Evolutionary conservation across 2,888 invertebrate species (phyloP), one percentile per base, ranked within the genome.

Genomic region (Pasiphila rectangulata): DNA sequence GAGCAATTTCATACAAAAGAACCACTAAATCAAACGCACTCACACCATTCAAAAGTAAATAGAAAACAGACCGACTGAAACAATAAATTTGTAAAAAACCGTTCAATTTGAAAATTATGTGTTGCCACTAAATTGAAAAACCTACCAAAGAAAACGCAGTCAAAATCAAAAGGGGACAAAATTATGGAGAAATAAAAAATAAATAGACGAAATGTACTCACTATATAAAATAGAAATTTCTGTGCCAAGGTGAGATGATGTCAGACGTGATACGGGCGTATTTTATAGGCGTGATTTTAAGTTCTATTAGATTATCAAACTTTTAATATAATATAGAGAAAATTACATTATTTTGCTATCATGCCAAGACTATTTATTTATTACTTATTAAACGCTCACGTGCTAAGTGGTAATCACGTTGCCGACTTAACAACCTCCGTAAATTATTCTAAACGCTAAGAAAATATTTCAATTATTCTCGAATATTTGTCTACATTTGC

Each of bases 1-100:
- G 87, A 87, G 87, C 86, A 87, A 85, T 79, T 76, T 78, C 74
- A 73, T 81, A 64, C 64, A 78, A 83, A 83, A 72, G 57, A 78
- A 81, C 65, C 71, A 51, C 61, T 65, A 75, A 72, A 78, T 73
- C 72, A 54, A 54, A 51, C 61, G 57, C 75, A 73, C 72, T 74
- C 72, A 72, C 58, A 64, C 56, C 55, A 59, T 55, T 64, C 57
- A 61, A 64, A 61, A 57, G 20, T 35, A 41, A 53, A 44, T 55
- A 53, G 16, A 49, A 53, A 55, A 57, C 41, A 51, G 50, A 45
- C 35, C 27, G 29, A 44, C 30, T 36, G 7, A 27, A 46, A 42
- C 48, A 49, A 44, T 56, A 59, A 59, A 59, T 56, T 59, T 65
- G 56, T 57, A 69, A 63, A 68, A 59, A 57, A 42, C 29, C 27